Conservation (phyloP, 2,113 vertebrate genomes). For the Pedionomus torquatus region DNA sequence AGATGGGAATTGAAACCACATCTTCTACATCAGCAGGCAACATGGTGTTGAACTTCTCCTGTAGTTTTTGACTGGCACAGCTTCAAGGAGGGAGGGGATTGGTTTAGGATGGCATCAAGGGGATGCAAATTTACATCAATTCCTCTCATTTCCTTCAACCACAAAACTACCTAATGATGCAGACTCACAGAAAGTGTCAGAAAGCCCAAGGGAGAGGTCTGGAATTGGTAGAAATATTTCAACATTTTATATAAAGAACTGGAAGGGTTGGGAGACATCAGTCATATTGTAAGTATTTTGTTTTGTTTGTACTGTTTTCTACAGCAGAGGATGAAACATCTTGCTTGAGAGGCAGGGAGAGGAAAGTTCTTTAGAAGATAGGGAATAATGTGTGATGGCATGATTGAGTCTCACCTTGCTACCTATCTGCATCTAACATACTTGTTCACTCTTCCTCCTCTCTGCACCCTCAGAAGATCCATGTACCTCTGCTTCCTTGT, state of each 20-base stretch:
- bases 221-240: neutral
- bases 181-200: neutral
- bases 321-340: neutral
- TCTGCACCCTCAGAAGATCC: neutral
- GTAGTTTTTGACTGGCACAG: neutral
- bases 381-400: neutral
- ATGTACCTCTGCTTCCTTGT: neutral
- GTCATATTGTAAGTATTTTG: neutral
- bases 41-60: accelerated
- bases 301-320: neutral
- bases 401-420: neutral
- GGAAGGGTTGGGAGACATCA: neutral
- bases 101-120: neutral
- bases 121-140: neutral
- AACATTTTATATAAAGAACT: neutral
- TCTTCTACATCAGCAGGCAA: neutral
- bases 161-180: neutral
- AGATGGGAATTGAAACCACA: neutral
- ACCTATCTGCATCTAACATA: neutral
- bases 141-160: neutral
- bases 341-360: neutral
- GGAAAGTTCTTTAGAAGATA: neutral
- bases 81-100: neutral
- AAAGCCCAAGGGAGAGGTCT: neutral
- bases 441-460: neutral